These are phyloP conservation scores for Harmothoe impar DNA, from an alignment of 2,888 invertebrate species.

Conservation along the genomic window DNA sequence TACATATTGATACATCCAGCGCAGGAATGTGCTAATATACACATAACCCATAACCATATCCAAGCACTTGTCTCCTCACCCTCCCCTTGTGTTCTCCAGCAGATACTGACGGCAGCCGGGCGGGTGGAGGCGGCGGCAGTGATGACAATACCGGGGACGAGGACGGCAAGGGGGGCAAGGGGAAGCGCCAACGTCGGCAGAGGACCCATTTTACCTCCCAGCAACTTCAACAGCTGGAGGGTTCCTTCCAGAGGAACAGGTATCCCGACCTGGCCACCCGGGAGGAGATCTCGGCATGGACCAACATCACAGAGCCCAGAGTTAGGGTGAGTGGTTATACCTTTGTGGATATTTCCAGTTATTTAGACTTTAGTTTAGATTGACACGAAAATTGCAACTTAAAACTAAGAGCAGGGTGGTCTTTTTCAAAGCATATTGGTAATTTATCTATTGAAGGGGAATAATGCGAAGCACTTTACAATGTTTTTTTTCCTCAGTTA, in stretches of 20 bases:
- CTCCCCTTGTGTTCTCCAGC: not conserved
- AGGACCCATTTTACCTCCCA: conserved; percentile 99
- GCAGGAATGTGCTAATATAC: not conserved
- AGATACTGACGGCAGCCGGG: not conserved
- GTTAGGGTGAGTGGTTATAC: conserved; percentile 92
- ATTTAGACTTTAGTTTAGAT: not conserved
- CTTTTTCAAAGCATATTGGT: too few relatives aligned
- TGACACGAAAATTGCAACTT: not conserved
- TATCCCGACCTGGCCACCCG: conserved; percentile 99
- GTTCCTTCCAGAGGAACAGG: conserved; percentile 97
- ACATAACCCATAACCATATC: not conserved
- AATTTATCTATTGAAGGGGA: too few relatives aligned
- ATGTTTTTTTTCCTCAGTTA: too few relatives aligned
- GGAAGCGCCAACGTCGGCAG: conserved; percentile 90
- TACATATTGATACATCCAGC: not conserved
- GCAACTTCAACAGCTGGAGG: conserved; percentile 96
- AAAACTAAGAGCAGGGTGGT: too few relatives aligned
- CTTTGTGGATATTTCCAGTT: not conserved
- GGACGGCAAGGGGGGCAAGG: conserved; percentile 74
- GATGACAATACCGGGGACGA: conserved; percentile 39
- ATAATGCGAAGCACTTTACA: too few relatives aligned
- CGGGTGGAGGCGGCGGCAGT: conserved; percentile 45
- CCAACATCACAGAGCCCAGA: conserved; percentile 98
- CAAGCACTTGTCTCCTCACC: not conserved
- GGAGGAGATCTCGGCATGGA: conserved; percentile 99